Conservation (phyloP, 2,797 vertebrate genomes). For the Crypturellus tataupa region DNA sequence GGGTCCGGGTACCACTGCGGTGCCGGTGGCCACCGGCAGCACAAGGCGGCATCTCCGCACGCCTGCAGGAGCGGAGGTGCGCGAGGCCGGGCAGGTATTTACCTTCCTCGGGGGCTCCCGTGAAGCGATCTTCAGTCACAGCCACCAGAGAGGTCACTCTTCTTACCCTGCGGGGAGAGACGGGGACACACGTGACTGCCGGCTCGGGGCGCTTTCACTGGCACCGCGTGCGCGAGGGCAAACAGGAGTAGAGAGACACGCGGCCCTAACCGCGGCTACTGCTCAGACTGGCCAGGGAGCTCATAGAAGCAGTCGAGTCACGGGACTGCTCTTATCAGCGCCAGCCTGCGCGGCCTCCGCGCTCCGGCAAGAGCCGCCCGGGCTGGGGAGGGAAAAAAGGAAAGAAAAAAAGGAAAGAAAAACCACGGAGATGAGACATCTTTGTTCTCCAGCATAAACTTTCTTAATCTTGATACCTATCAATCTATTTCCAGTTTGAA, state of each 20-base stretch:
- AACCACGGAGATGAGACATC: slow-evolving; percentile 63
- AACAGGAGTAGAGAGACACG: slow-evolving; percentile 72
- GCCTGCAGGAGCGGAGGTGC: neutral
- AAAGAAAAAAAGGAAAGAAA: neutral
- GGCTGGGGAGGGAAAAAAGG: slow-evolving; percentile 28
- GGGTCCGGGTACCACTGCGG: neutral
- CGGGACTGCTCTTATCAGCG: slow-evolving; percentile 68
- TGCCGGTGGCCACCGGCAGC: neutral
- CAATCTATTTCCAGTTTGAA: slow-evolving; percentile 76
- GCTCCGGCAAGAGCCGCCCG: slow-evolving; percentile 67
- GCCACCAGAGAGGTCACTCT: slow-evolving; percentile 87
- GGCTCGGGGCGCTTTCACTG: slow-evolving; percentile 73
- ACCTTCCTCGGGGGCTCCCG: slow-evolving; percentile 92
- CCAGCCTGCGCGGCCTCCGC: slow-evolving; percentile 56
- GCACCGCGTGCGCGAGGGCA: slow-evolving; percentile 63
- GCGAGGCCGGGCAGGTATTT: slow-evolving; percentile 79
- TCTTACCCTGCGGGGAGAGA: slow-evolving; percentile 89
- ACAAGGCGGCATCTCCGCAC: neutral
- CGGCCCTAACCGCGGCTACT: slow-evolving; percentile 58
- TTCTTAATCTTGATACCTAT: slow-evolving; percentile 71
- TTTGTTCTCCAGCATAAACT: slow-evolving; percentile 69
- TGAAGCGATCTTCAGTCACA: slow-evolving; percentile 91
- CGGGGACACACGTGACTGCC: slow-evolving; percentile 79
- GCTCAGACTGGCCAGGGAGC: slow-evolving; percentile 71
- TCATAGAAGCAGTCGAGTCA: slow-evolving; percentile 78